Evolutionary conservation across 2,797 vertebrate species (phyloP).

Genomic region (Sphenopsis melanotis): DNA sequence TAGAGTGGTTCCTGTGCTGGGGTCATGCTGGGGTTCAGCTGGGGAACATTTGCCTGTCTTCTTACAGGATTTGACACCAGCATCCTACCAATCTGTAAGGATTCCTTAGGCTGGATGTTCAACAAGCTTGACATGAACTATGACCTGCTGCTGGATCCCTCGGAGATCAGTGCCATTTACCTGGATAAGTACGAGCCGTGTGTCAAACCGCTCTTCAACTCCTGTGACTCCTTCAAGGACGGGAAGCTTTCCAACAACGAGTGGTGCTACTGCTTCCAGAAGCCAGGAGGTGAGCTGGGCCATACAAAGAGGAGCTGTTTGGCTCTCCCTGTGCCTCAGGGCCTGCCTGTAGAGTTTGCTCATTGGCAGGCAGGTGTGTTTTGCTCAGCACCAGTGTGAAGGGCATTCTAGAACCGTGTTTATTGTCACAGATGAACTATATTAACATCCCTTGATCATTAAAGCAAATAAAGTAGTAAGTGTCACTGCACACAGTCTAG

Average conservation of each 20-base stretch:
- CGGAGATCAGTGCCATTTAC: conserved; percentile 94
- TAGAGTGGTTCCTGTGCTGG: neutral
- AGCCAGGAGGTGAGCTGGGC: conserved; percentile 78
- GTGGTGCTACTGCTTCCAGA: conserved; percentile 99
- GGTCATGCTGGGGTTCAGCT: neutral
- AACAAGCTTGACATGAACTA: conserved; percentile 98
- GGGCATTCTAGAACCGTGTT: neutral
- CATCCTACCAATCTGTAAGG: conserved; percentile 96
- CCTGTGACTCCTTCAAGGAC: conserved; percentile 95
- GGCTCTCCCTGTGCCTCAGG: neutral
- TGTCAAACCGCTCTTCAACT: conserved; percentile 95
- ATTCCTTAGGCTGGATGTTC: conserved; percentile 98
- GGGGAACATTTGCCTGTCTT: neutral
- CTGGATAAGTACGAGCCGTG: conserved; percentile 95
- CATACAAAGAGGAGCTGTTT: neutral
- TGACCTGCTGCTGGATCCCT: conserved; percentile 93
- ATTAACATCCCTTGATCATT: neutral
- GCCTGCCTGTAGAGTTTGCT: neutral
- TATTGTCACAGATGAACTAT: neutral
- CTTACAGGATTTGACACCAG: conserved; percentile 92
- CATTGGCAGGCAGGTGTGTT: neutral
- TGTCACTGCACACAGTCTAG: neutral
- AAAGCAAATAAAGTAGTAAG: neutral
- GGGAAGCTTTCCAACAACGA: conserved; percentile 98
- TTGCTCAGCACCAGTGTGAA: neutral